Percentiles rank a stretch among this genome's conserved stretches.
phyloP scores from a whole-genome alignment of 2,113 vertebrate genomes.

The Hemichromis elongatus region DNA sequence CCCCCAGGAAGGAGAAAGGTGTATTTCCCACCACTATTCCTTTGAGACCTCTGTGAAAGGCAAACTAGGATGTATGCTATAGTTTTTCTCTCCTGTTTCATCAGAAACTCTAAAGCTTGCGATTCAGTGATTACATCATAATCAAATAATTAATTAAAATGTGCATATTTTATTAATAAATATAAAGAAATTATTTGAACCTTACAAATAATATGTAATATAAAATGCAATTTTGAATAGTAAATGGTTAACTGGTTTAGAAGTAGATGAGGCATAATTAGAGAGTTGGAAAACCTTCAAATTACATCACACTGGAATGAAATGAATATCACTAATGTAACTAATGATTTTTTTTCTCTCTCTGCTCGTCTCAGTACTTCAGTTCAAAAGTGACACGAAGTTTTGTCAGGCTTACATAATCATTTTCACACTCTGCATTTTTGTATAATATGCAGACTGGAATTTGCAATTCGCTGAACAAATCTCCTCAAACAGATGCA shows the following conservation, averaged over 20 bases:
- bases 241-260: not conserved
- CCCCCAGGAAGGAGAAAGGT: not conserved
- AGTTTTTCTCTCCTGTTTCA: not conserved
- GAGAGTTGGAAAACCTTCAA: not conserved
- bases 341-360: not conserved
- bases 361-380: not conserved
- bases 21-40: not conserved
- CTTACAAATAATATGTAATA: not conserved
- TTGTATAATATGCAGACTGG: not conserved
- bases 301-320: not conserved
- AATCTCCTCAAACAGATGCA: constrained; percentile 7
- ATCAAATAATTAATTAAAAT: not conserved
- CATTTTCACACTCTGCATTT: not conserved
- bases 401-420: not conserved
- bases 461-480: not conserved
- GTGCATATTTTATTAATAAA: not conserved
- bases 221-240: not conserved
- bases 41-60: not conserved
- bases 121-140: not conserved
- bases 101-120: not conserved
- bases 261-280: not conserved
- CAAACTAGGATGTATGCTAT: not conserved
- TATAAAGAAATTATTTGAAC: not conserved
- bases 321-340: not conserved
- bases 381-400: not conserved